Percentiles rank a stretch among this genome's conserved stretches.
These are phyloP conservation scores for Tetramorium alpestre DNA, from an alignment of 1,140 invertebrate genomes.

Conservation along the genomic window DNA sequence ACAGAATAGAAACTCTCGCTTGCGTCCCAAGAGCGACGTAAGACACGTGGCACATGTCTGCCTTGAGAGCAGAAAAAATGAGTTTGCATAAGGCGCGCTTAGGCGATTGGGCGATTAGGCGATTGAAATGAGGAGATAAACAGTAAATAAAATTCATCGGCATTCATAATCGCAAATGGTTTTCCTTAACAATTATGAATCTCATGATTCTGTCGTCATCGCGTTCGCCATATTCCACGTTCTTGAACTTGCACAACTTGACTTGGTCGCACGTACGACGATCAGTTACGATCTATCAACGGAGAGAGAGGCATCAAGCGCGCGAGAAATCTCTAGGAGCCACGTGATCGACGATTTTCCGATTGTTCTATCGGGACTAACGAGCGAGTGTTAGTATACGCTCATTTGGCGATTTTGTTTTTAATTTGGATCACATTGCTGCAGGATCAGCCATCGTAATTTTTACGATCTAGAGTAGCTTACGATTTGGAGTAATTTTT, in stretches of 20 bases:
- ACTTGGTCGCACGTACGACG: slow-evolving; percentile 19
- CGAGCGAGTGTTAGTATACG: background rate
- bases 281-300: slow-evolving; percentile 52
- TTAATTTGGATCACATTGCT: background rate
- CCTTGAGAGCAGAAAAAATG: background rate
- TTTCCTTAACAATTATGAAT: background rate
- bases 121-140: background rate
- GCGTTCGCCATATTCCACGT: background rate
- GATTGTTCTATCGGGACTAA: background rate
- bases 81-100: background rate
- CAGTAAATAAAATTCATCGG: too few relatives aligned
- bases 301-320: slow-evolving; percentile 8
- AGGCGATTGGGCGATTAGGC: background rate
- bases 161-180: background rate
- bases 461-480: background rate
- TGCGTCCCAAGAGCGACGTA: too few relatives aligned
- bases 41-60: background rate
- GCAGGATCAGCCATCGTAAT: background rate
- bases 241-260: slow-evolving; percentile 45
- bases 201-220: slow-evolving; percentile 22
- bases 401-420: background rate
- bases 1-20: background rate
- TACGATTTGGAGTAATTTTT: background rate
- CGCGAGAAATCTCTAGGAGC: background rate
- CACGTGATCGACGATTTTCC: background rate